Evolutionary conservation across 2,797 vertebrate genomes (phyloP).

Genomic region (Falco rusticolus): DNA sequence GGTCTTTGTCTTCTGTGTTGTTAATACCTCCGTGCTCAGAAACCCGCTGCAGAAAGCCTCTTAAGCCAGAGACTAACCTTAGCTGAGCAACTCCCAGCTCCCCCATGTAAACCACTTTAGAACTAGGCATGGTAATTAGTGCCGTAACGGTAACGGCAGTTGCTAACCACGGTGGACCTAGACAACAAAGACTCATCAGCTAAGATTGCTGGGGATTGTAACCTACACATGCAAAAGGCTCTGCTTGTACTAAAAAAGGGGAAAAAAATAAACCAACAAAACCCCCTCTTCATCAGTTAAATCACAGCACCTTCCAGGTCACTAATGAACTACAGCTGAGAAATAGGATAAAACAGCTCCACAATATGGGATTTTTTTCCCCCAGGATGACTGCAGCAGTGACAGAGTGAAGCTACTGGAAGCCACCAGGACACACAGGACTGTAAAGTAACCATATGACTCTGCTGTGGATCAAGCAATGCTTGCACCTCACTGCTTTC

Average conservation of each 20-base stretch:
- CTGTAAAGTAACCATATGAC: background rate
- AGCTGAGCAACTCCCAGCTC: constrained; percentile 61
- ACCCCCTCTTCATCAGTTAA: background rate
- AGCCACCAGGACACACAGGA: background rate
- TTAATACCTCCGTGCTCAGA: constrained; percentile 36
- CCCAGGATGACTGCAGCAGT: background rate
- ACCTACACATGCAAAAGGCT: background rate
- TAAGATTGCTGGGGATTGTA: background rate
- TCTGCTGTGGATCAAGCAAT: background rate
- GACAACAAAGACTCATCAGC: constrained; percentile 78
- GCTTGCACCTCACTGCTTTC: background rate
- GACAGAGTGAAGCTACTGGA: background rate
- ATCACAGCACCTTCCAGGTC: constrained; percentile 14
- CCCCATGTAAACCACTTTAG: constrained; percentile 82
- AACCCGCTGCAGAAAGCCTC: constrained; percentile 54
- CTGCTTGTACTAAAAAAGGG: background rate
- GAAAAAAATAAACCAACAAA: no score
- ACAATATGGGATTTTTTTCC: background rate
- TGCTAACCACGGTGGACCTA: constrained; percentile 80
- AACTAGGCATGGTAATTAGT: constrained; percentile 80
- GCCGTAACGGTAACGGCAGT: constrained; percentile 79
- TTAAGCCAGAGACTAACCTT: constrained; percentile 65
- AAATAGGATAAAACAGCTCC: background rate
- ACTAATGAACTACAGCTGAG: constrained; percentile 35
- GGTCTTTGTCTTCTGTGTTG: background rate